phyloP scores from a whole-genome alignment of 2,797 vertebrate genomes.

The Chaunax sp. region DNA sequence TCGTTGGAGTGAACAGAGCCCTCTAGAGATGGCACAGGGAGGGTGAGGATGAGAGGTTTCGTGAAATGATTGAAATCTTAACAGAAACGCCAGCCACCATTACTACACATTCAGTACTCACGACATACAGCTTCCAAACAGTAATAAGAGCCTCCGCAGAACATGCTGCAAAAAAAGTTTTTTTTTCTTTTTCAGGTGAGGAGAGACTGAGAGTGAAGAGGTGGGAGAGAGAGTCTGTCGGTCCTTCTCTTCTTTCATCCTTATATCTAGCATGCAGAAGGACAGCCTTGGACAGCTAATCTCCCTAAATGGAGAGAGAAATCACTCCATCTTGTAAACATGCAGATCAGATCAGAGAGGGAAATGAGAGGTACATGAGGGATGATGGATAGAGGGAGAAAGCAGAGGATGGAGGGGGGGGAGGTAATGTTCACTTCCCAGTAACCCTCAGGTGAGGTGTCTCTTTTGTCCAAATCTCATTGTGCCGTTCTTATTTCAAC shows the following conservation, averaged over 20 bases:
- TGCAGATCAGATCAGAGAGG: conserved; percentile 76
- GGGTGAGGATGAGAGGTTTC: conserved; percentile 6
- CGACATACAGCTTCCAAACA: conserved; percentile 75
- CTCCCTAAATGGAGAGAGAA: conserved; percentile 82
- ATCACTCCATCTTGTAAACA: conserved; percentile 87
- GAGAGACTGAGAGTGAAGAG: conserved; percentile 25
- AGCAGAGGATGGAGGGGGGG: conserved; percentile 11
- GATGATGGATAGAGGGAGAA: conserved; percentile 34
- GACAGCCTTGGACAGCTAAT: conserved; percentile 89
- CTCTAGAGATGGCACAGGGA: conserved; percentile 77
- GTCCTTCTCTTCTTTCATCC: conserved; percentile 51
- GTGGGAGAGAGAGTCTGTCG: conserved; percentile 29
- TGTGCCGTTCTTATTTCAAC: background rate
- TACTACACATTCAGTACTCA: conserved; percentile 68
- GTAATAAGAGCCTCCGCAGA: conserved; percentile 80
- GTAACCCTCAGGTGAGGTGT: conserved; percentile 19
- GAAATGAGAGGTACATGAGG: conserved; percentile 55
- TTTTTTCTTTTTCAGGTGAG: conserved; percentile 3
- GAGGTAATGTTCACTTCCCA: conserved; percentile 23
- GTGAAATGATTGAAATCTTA: background rate
- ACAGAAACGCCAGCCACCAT: conserved; percentile 3
- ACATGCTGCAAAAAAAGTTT: conserved; percentile 69
- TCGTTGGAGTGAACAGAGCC: conserved; percentile 89
- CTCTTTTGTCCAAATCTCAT: background rate
- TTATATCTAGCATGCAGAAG: conserved; percentile 77